phyloP scores from a whole-genome alignment of 2,797 vertebrate genomes.

The Melanotaenia boesemani region DNA sequence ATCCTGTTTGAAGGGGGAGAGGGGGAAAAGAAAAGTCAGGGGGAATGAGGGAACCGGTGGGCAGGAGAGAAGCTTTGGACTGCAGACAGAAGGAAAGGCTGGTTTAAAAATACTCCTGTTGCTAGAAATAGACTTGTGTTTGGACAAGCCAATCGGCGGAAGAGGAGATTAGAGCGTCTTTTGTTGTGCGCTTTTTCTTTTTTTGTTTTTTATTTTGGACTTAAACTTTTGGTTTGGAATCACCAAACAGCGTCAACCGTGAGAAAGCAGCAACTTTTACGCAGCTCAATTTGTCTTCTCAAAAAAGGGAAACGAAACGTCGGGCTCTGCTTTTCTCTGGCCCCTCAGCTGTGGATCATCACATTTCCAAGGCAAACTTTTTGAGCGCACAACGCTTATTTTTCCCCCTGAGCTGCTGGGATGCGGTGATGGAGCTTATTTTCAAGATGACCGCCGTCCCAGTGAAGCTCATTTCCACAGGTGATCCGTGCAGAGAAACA shows the following conservation, averaged over 20 bases:
- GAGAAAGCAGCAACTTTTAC: neutral
- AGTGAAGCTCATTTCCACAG: slow-evolving; percentile 3
- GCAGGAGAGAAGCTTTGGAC: slow-evolving; percentile 46
- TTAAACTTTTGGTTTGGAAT: neutral
- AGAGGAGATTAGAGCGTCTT: slow-evolving; percentile 1
- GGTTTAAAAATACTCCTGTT: slow-evolving; percentile 47
- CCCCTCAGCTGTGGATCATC: slow-evolving; percentile 38
- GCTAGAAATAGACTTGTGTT: slow-evolving; percentile 42
- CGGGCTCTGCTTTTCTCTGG: neutral
- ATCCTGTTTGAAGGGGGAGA: slow-evolving; percentile 72
- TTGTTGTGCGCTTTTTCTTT: slow-evolving; percentile 1
- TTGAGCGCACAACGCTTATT: neutral
- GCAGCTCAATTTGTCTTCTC: neutral
- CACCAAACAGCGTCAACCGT: slow-evolving; percentile 19
- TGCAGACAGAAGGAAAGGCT: slow-evolving; percentile 36
- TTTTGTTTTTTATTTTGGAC: neutral
- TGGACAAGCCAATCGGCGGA: slow-evolving; percentile 5
- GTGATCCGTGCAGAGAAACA: neutral
- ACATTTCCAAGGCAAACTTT: neutral
- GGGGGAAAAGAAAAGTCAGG: slow-evolving; percentile 44
- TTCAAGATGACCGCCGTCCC: slow-evolving; percentile 31
- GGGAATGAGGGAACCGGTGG: slow-evolving; percentile 57
- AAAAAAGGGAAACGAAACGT: slow-evolving; percentile 49
- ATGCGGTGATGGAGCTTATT: slow-evolving; percentile 72
- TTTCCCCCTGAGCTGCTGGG: slow-evolving; percentile 30